A percentile compares a stretch with the other conserved stretches of the same genome.
phyloP scores from a whole-genome alignment of 2,113 vertebrate genomes.

The Oenanthe oenanthe region DNA sequence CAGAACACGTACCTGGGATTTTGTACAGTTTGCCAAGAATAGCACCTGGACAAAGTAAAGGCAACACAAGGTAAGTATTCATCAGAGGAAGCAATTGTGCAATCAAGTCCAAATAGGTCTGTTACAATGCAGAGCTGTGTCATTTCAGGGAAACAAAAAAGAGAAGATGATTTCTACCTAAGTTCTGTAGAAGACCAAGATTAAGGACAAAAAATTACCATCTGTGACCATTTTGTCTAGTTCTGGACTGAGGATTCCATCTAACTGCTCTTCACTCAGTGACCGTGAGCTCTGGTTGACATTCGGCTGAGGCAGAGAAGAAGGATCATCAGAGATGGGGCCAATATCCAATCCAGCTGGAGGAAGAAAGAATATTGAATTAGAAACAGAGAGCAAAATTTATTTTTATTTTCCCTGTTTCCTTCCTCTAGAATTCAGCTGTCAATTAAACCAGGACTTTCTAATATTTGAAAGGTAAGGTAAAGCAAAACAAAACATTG shows the following conservation, averaged over 20 bases:
- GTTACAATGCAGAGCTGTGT: not conserved
- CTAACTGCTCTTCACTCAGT: conserved; percentile 88
- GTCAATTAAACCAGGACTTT: not conserved
- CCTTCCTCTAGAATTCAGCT: not conserved
- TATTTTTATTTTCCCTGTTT: not conserved
- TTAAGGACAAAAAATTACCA: conserved; percentile 79
- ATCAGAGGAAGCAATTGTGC: not conserved
- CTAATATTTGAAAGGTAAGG: not conserved
- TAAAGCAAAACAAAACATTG: not conserved
- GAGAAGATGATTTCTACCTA: not conserved
- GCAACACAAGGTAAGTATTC: conserved; percentile 12
- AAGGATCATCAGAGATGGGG: conserved; percentile 76
- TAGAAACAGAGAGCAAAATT: not conserved
- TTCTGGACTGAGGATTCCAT: conserved; percentile 95
- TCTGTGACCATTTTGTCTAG: conserved; percentile 98
- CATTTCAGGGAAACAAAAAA: not conserved
- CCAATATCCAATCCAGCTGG: conserved; percentile 87
- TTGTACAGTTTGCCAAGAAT: conserved; percentile 95
- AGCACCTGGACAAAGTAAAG: conserved; percentile 82
- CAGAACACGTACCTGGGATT: conserved; percentile 88
- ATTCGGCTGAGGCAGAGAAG: conserved; percentile 78
- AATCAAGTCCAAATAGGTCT: not conserved
- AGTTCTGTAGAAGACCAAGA: conserved; percentile 24
- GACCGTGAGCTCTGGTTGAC: conserved; percentile 77
- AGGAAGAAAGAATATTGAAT: conserved; percentile 38